A percentile compares a stretch with the other conserved stretches of the same genome.
phyloP scores from a whole-genome alignment of 1,140 invertebrate genomes.

The Formica selysi region DNA sequence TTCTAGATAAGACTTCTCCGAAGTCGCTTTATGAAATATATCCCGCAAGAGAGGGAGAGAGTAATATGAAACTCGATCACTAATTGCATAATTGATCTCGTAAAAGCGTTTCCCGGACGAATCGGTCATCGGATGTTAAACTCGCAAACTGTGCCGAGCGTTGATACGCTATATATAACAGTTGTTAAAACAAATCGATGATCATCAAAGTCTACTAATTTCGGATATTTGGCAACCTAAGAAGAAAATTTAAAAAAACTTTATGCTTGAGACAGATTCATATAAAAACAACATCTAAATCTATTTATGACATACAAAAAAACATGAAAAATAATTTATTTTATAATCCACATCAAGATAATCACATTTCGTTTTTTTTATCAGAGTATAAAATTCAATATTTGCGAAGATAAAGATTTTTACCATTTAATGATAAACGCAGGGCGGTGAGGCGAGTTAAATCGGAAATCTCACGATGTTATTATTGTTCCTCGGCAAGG shows the following conservation, averaged over 20 bases:
- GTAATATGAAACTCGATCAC: not conserved
- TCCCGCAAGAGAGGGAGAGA: not conserved
- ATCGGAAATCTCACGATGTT: constrained; percentile 18
- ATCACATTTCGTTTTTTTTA: not conserved
- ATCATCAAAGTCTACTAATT: not conserved
- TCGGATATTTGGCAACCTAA: not conserved
- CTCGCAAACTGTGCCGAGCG: not conserved
- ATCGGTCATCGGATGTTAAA: constrained; percentile 51
- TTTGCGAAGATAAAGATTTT: not conserved
- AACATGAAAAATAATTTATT: too few species aligned
- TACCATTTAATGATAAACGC: not conserved
- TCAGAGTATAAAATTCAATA: not conserved
- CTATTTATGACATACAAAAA: not conserved
- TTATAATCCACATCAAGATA: not conserved
- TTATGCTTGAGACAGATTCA: not conserved
- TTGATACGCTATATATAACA: not conserved
- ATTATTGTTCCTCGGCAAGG: constrained; percentile 20
- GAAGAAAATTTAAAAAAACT: not conserved
- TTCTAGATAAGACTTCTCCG: not conserved
- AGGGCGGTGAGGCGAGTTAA: not conserved
- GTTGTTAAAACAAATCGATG: not conserved
- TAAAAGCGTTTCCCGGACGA: constrained; percentile 26
- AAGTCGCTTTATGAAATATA: not conserved
- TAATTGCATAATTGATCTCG: constrained; percentile 54
- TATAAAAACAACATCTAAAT: not conserved